phyloP scores from a whole-genome alignment of 1,140 invertebrate species.

The Lordiphosa stackelbergi region DNA sequence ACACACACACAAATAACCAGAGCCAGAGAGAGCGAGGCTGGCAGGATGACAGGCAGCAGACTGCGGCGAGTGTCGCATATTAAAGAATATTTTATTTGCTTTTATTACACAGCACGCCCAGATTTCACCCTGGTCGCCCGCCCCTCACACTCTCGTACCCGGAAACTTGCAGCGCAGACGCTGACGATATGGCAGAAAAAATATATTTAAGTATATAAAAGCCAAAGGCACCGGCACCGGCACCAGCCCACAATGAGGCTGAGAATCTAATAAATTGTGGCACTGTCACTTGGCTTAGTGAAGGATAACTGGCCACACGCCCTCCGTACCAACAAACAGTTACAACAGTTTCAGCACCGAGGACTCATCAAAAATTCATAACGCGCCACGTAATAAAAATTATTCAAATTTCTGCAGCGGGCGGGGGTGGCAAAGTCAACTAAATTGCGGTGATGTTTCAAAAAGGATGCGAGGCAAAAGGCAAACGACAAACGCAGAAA shows the following conservation, averaged over 20 bases:
- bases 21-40: slow-evolving; percentile 14
- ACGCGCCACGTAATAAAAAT: slow-evolving; percentile 76
- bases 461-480: slow-evolving; percentile 43
- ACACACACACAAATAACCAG: slow-evolving; percentile 14
- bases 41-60: slow-evolving; percentile 36
- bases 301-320: slow-evolving; percentile 69
- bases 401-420: slow-evolving; percentile 73
- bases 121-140: slow-evolving; percentile 35
- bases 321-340: slow-evolving; percentile 37
- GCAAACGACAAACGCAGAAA: slow-evolving; percentile 41
- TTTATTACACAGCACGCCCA: slow-evolving; percentile 70
- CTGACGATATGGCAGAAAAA: slow-evolving; percentile 45
- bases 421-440: slow-evolving; percentile 36
- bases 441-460: slow-evolving; percentile 74
- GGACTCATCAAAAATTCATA: slow-evolving; percentile 76
- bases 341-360: slow-evolving; percentile 25
- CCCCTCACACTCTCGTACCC: slow-evolving; percentile 25
- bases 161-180: slow-evolving; percentile 70
- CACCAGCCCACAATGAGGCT: slow-evolving; percentile 52
- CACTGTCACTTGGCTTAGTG: slow-evolving; percentile 75
- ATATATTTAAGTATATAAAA: slow-evolving; percentile 10
- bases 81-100: slow-evolving; percentile 76
- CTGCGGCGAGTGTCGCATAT: slow-evolving; percentile 70
- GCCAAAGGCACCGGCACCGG: slow-evolving; percentile 13
- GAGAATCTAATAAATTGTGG: slow-evolving; percentile 76